Evolutionary conservation across 2,113 vertebrate genomes (phyloP).

Genomic region (Aleadryas rufinucha): DNA sequence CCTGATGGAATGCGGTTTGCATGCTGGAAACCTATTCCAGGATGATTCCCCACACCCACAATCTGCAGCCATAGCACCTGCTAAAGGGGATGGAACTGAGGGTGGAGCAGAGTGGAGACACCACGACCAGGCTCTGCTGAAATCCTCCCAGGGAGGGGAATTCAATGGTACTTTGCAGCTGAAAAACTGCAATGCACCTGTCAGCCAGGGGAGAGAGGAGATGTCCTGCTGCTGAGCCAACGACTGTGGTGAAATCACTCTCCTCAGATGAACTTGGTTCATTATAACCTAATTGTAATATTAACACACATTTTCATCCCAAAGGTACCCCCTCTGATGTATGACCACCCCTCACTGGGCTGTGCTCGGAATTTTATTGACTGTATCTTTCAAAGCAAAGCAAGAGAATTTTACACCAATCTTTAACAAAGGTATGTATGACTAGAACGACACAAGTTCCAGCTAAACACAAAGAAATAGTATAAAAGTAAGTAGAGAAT

Average conservation of each 20-base stretch:
- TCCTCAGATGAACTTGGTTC: not conserved
- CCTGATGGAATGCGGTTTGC: too few species aligned
- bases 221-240: not conserved
- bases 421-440: not conserved
- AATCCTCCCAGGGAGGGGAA: too few species aligned
- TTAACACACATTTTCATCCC: not conserved
- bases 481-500: not conserved
- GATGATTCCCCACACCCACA: too few species aligned
- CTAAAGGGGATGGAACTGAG: too few species aligned
- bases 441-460: not conserved
- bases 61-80: too few species aligned
- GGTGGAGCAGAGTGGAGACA: too few species aligned
- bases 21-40: too few species aligned
- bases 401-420: not conserved
- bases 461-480: not conserved
- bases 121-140: too few species aligned
- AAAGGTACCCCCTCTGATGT: not conserved
- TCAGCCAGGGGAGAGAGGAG: too few species aligned
- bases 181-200: too few species aligned
- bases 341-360: not conserved
- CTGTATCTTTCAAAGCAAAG: accelerated
- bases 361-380: not conserved
- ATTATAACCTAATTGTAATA: not conserved
- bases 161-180: too few species aligned
- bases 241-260: accelerated